Evolutionary conservation across 2,113 vertebrate species (phyloP).

Genomic region (Ia io): DNA sequence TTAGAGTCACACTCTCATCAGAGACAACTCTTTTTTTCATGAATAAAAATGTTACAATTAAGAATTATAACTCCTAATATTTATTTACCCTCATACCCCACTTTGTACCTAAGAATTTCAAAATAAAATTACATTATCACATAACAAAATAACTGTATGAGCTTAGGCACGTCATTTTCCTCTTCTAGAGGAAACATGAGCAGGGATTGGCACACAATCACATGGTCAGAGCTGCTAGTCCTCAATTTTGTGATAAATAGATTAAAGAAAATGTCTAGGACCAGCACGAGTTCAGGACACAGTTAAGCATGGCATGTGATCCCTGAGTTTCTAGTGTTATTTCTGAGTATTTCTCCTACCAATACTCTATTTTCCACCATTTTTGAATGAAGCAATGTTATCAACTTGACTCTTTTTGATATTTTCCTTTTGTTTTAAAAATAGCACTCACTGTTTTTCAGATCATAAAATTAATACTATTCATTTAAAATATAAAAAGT

Average conservation of each 20-base stretch:
- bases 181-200: neutral
- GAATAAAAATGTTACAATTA: neutral
- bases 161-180: neutral
- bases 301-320: neutral
- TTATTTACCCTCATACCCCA: neutral
- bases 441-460: neutral
- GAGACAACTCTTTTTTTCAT: neutral
- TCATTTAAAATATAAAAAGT: neutral
- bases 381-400: neutral
- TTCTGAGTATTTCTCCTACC: neutral
- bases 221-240: neutral
- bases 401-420: neutral
- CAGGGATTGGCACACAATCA: too few species aligned
- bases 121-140: neutral
- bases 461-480: neutral
- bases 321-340: neutral
- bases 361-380: neutral
- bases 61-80: neutral
- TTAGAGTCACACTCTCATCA: neutral
- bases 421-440: slow-evolving; percentile 14
- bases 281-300: neutral
- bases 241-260: neutral
- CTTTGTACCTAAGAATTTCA: neutral
- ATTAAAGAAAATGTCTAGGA: neutral
- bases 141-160: neutral